Conservation (phyloP, 2,888 invertebrate species). For the Anoplius nigerrimus region DNA sequence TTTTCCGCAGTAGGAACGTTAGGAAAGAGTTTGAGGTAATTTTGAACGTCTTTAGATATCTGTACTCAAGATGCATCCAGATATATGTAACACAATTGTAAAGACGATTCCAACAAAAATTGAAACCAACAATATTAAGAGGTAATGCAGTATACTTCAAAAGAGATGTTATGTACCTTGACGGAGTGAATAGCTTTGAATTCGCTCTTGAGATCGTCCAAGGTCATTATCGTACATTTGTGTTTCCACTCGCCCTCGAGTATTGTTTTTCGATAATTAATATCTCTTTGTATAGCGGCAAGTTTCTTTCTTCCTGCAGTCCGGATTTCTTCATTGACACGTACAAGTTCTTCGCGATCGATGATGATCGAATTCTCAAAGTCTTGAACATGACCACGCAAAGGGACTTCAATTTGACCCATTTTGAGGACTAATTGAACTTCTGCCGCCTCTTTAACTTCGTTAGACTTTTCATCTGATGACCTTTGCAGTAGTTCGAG, state of each 20-base stretch:
- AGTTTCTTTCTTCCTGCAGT: slow-evolving; percentile 65
- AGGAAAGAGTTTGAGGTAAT: slow-evolving; percentile 48
- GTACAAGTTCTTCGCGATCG: slow-evolving; percentile 42
- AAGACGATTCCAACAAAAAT: too few relatives aligned
- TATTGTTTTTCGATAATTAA: slow-evolving; percentile 61
- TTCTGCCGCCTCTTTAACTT: slow-evolving; percentile 45
- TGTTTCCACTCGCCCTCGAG: slow-evolving; percentile 67
- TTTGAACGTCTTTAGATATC: slow-evolving; percentile 66
- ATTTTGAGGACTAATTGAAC: slow-evolving; percentile 59
- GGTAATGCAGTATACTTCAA: not conserved
- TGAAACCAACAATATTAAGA: too few relatives aligned
- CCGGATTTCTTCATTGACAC: slow-evolving; percentile 54
- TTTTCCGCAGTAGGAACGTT: slow-evolving; percentile 31
- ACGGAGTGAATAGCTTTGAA: slow-evolving; percentile 57
- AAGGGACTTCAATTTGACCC: slow-evolving; percentile 56
- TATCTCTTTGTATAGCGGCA: slow-evolving; percentile 58
- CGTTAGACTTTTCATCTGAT: slow-evolving; percentile 5
- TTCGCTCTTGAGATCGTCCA: slow-evolving; percentile 61
- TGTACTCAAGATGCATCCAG: slow-evolving; percentile 36
- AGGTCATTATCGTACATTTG: slow-evolving; percentile 57
- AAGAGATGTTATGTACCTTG: slow-evolving; percentile 54
- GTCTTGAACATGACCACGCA: slow-evolving; percentile 45
- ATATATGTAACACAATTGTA: not conserved
- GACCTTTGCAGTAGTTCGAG: not conserved
- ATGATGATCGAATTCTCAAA: slow-evolving; percentile 55